Percentiles rank a stretch among this genome's conserved stretches.
These are phyloP conservation scores for Rhabdomys pumilio DNA, from an alignment of 2,797 vertebrate genomes.

Conservation along the genomic window DNA sequence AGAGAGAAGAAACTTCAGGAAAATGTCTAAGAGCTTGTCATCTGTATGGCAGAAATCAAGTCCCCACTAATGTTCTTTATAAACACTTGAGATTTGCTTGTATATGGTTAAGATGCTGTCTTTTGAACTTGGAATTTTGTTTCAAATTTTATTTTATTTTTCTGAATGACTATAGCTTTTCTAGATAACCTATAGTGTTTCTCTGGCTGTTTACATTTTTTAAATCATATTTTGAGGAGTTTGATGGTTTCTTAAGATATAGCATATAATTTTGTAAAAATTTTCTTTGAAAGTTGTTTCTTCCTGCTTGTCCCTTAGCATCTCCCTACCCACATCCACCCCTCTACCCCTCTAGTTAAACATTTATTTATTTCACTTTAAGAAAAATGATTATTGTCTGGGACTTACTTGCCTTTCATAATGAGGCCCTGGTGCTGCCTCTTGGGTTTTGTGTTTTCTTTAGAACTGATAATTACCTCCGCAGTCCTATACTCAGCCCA, in stretches of 20 bases:
- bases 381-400: conserved; percentile 80
- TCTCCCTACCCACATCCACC: not conserved
- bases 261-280: conserved; percentile 53
- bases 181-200: conserved; percentile 18
- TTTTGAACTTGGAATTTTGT: conserved; percentile 31
- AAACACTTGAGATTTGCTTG: conserved; percentile 45
- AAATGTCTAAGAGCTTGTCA: not conserved
- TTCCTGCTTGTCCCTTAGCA: not conserved
- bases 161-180: not conserved
- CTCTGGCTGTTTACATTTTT: not conserved
- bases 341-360: not conserved
- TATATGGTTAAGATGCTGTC: not conserved
- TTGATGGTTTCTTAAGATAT: conserved; percentile 1
- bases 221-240: conserved; percentile 24
- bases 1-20: not conserved
- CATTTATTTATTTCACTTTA: conserved; percentile 52
- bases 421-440: conserved; percentile 64
- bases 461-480: conserved; percentile 35
- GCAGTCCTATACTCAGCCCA: not conserved
- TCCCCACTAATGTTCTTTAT: not conserved
- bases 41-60: conserved; percentile 22
- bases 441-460: not conserved
- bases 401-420: conserved; percentile 78
- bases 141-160: conserved; percentile 68
- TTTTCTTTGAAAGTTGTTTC: not conserved